Percentiles rank a stretch among this genome's conserved stretches.
phyloP scores from a whole-genome alignment of 2,797 vertebrate genomes.

The Chelonia mydas region DNA sequence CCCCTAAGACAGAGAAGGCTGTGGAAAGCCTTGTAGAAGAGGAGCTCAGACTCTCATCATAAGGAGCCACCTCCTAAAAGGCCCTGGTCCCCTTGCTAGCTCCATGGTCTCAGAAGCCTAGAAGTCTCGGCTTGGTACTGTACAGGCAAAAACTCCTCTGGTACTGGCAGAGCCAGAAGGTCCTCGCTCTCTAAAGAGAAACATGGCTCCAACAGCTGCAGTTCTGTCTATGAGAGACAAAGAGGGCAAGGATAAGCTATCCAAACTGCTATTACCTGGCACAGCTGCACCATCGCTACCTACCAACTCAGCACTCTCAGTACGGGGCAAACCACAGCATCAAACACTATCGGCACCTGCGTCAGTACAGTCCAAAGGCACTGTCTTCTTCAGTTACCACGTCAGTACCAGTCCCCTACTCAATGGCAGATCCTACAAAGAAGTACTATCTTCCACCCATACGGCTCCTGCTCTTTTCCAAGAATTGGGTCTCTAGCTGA shows the following conservation, averaged over 20 bases:
- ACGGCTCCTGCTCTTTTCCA: background rate
- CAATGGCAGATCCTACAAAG: background rate
- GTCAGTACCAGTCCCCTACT: background rate
- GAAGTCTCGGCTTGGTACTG: background rate
- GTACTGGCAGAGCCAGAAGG: background rate
- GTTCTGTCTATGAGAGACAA: background rate
- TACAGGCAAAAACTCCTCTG: background rate
- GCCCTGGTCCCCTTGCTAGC: no score
- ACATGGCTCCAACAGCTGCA: background rate
- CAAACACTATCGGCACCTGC: background rate
- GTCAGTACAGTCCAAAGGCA: background rate
- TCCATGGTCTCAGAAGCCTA: background rate
- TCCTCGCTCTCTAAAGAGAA: background rate
- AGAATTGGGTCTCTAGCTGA: background rate
- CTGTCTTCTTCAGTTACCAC: background rate
- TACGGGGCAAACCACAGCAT: background rate
- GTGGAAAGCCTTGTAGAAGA: background rate
- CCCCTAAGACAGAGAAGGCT: background rate
- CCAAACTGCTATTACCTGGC: background rate
- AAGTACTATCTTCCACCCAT: background rate
- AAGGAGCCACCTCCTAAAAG: no score
- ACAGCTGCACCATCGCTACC: background rate
- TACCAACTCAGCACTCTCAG: background rate
- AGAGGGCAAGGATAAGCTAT: no score
- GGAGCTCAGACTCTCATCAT: no score